Evolutionary conservation across 2,888 invertebrate genomes (phyloP).

Genomic region (Hemistola chrysoprasaria): DNA sequence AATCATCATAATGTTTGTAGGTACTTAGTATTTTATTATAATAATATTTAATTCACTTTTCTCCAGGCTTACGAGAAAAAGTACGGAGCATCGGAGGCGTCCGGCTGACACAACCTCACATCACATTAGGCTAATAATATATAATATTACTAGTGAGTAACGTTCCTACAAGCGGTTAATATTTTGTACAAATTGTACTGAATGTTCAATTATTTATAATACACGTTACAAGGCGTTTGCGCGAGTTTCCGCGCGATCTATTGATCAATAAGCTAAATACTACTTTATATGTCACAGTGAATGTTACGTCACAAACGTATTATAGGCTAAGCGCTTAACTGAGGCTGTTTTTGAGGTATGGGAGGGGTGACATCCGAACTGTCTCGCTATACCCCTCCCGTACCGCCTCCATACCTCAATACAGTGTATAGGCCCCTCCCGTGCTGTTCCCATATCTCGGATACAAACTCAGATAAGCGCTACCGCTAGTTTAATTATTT

Average conservation of each 20-base stretch:
- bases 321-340: too few species aligned
- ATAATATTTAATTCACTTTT: slow-evolving; percentile 27
- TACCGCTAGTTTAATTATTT: slow-evolving; percentile 38
- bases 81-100: slow-evolving; percentile 23
- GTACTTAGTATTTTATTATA: too few species aligned
- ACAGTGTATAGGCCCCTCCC: too few species aligned
- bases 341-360: too few species aligned
- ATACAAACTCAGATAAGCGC: too few species aligned
- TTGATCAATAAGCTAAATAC: slow-evolving; percentile 40
- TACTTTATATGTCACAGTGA: slow-evolving; percentile 28
- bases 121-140: slow-evolving; percentile 13
- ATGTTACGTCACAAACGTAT: slow-evolving; percentile 41
- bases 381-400: too few species aligned
- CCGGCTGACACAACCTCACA: not conserved
- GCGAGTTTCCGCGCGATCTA: slow-evolving; percentile 31
- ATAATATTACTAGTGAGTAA: slow-evolving; percentile 20
- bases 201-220: slow-evolving; percentile 27
- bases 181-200: slow-evolving; percentile 44
- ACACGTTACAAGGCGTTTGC: slow-evolving; percentile 24
- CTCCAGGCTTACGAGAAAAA: slow-evolving; percentile 65
- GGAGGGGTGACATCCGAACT: too few species aligned
- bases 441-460: too few species aligned
- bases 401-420: too few species aligned
- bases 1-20: too few species aligned
- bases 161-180: slow-evolving; percentile 47